phyloP scores from a whole-genome alignment of 2,888 invertebrate species.

The Pandemis heparana region DNA sequence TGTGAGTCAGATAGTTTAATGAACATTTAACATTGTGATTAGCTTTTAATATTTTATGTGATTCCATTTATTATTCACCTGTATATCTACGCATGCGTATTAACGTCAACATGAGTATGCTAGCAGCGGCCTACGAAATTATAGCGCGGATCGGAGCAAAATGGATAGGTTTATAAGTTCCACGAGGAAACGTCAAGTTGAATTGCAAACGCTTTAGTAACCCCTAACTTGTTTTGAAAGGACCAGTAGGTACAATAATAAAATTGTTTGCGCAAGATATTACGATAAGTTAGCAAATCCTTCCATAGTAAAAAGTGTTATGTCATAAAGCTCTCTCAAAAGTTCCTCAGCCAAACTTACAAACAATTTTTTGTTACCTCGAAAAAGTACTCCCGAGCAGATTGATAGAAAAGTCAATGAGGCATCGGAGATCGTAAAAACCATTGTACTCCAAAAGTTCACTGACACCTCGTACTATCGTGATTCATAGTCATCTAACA shows the following conservation, averaged over 20 bases:
- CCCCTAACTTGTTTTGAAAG: background rate
- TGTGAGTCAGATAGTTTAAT: background rate
- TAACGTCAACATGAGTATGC: conserved; percentile 29
- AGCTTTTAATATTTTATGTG: too few species aligned
- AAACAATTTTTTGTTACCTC: conserved; percentile 38
- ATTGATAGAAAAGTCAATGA: conserved; percentile 50
- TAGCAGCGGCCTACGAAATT: conserved; percentile 39
- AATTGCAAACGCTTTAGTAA: background rate
- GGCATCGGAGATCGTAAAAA: conserved; percentile 55
- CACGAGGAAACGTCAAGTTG: background rate
- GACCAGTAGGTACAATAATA: background rate
- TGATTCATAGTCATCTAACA: conserved; percentile 63
- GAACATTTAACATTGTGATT: background rate
- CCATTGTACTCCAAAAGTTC: conserved; percentile 57
- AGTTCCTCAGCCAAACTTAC: conserved; percentile 26
- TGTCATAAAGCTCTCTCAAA: conserved; percentile 33
- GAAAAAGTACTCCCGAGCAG: conserved; percentile 37
- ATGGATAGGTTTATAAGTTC: conserved; percentile 17
- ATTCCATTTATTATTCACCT: background rate
- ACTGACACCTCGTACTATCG: conserved; percentile 54
- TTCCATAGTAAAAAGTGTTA: conserved; percentile 30
- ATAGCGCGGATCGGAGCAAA: conserved; percentile 25
- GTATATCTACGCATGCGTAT: conserved; percentile 8
- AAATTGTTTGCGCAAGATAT: background rate
- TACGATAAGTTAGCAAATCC: conserved; percentile 22